Evolutionary conservation across 2,113 vertebrate genomes (phyloP), one percentile per base, ranked within the genome.

Genomic region (Ptyas mucosa): DNA sequence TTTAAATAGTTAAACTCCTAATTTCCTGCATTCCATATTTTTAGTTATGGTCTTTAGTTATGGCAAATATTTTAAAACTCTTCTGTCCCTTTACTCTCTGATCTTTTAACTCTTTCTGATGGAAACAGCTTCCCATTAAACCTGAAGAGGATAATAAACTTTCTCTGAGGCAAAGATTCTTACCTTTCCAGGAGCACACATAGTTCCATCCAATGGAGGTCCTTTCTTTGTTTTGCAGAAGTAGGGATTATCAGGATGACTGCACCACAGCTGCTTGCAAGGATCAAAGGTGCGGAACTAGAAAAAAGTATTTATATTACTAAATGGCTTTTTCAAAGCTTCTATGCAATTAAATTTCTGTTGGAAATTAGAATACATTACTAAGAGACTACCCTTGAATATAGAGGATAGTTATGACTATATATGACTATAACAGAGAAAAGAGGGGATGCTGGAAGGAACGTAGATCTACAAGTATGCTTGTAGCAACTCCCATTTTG

Each of bases 161-260:
- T 6, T 10, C 91, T 85, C 8, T 3, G 0, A n/a, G 9, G 23
- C 14, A 14, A 0, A 69, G 0, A 0, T 15, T 93, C 97, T 97
- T 97, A 99, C 99, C 98, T 99, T 99, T 85, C 99, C 99, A 58
- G 98, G 97, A 0, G 98, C 98, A 91, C 99, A 99, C 98, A 98
- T 99, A 89, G 99, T 99, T 93, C 99, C 99, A 10, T 99, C 99
- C 89, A 99, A 97, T 5, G 99, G 99, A 0, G 99, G 99, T 5
- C 99, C 99, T 97, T 99, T 99, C 98, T 99, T 99, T 92, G 99
- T 99, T 96, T 99, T 99, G 97, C 99, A 99, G 97, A 99, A 99
- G 96, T 99, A 99, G 87, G 99, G 99, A 94, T 99, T 99, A 96
- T 99, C 99, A 0, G 99, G 99, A 95, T 99, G 99, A 97, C 99